Conservation (phyloP, 2,113 vertebrate genomes). For the Sylvietta virens region DNA sequence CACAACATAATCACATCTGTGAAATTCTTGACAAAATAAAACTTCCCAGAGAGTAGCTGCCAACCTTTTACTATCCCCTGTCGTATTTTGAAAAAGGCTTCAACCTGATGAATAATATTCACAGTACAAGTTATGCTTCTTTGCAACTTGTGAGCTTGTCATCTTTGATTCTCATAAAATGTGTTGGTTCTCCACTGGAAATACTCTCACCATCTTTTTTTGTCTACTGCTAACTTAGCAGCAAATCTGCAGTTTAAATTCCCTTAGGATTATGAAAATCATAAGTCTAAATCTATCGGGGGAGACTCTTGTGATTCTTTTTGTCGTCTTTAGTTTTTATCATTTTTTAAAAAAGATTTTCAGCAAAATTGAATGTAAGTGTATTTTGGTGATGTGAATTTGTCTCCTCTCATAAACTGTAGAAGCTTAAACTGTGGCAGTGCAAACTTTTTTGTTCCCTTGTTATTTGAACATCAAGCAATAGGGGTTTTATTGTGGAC, state of each 20-base stretch:
- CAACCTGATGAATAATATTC: constrained; percentile 48
- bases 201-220: constrained; percentile 8
- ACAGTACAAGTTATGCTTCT: neutral
- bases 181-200: neutral
- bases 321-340: neutral
- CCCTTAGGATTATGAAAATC: neutral
- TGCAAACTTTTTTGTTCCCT: neutral
- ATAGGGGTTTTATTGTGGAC: neutral
- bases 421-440: neutral
- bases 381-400: neutral
- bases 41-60: constrained; percentile 37
- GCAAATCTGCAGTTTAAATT: constrained; percentile 7
- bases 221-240: neutral
- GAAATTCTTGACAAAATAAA: constrained; percentile 56
- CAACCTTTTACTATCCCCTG: constrained; percentile 23
- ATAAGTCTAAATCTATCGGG: neutral
- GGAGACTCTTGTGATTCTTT: neutral
- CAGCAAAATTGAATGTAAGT: neutral
- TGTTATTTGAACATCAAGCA: neutral
- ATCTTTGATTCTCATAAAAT: constrained; percentile 50
- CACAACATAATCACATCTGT: constrained; percentile 45
- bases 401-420: neutral
- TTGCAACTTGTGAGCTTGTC: constrained; percentile 52
- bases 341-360: neutral
- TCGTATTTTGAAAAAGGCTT: constrained; percentile 43